These are phyloP conservation scores for Agonopterix alstromeriana DNA, from an alignment of 2,888 invertebrate species.

Conservation along the genomic window DNA sequence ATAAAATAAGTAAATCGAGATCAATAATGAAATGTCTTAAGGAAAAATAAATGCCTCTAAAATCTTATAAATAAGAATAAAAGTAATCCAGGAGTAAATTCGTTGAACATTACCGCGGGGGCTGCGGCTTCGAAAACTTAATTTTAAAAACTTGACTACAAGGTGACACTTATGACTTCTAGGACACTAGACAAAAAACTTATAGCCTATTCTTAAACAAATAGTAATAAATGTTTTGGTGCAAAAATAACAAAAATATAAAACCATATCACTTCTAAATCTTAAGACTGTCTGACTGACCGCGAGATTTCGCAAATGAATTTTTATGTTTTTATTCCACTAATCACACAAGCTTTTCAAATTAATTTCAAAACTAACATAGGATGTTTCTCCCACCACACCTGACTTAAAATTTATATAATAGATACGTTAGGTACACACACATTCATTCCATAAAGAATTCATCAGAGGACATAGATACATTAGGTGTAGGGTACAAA, in stretches of 20 bases:
- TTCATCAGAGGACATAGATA: constrained; percentile 52
- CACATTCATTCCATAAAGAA: constrained; percentile 73
- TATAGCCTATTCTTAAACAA: constrained; percentile 60
- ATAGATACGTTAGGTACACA: constrained; percentile 31
- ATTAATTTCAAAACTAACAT: constrained; percentile 33
- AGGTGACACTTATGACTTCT: constrained; percentile 69
- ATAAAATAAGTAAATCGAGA: constrained; percentile 43
- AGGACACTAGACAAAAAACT: constrained; percentile 69
- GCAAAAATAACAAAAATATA: constrained; percentile 54
- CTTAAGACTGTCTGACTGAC: constrained; percentile 53
- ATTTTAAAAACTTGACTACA: constrained; percentile 64
- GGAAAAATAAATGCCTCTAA: constrained; percentile 17
- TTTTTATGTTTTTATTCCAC: constrained; percentile 36
- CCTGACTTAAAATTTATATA: constrained; percentile 15
- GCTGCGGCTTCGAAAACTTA: constrained; percentile 64
- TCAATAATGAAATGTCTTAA: constrained; percentile 34
- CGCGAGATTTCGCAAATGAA: constrained; percentile 55
- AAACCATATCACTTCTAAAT: constrained; percentile 44
- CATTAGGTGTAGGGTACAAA: constrained; percentile 34
- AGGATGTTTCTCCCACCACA: constrained; percentile 28
- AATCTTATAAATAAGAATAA: constrained; percentile 3
- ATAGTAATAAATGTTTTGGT: constrained; percentile 66
- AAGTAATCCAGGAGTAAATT: constrained; percentile 11
- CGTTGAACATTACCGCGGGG: constrained; percentile 41
- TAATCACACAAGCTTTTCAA: constrained; percentile 69